Base-by-base conservation (phyloP, 2,888 invertebrate species). In the Nephrotoma guestfalica region DNA sequence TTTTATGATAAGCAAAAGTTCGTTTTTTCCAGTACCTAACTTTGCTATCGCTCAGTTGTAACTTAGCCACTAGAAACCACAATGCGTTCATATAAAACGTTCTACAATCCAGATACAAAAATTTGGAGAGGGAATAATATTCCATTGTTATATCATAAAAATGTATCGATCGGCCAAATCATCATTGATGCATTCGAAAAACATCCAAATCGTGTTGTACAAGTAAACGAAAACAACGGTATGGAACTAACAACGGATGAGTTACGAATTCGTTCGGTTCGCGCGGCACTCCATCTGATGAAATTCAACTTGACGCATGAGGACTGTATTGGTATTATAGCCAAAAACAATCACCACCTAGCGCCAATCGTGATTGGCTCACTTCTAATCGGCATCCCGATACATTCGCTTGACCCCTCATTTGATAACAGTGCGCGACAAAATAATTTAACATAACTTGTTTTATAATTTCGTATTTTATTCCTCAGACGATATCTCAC, bases 361-460 rank as follows among this genome's bases (percentile, higher is more conserved):
- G 89, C 89, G 0, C 88, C 89, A 0, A 43, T 90, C 41, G 88
- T 88, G 13, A 89, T 90, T 84, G 90, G 89, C 0, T 89, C 90
- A 0, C 88, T 90, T 42, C 87, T 90, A 0, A 89, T 88, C 87
- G 90, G 90, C 2, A 89, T 89, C 6, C 89, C 90, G 13, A 88
- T 89, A 0, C 89, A 90, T 87, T 89, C 90, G 0, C 13, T 91
- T 13, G 89, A 89, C 88, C 89, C 89, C 9, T 88, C 88, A 0
- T 90, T 90, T 18, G 89, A 86, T 83, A 87, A 87, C 85, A 86
- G 87, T 87, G 41, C 40, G 7, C 2, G 0, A 6, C 40, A 86
- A 41, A 15, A 85, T 41, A 11, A 9, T 43, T 9, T 43, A 1
- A 11, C 43, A 9, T 9, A 43, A 11, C 1, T 6, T 4, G 1